Conservation (phyloP, 2,113 vertebrate genomes). For the Trichechus manatus region DNA sequence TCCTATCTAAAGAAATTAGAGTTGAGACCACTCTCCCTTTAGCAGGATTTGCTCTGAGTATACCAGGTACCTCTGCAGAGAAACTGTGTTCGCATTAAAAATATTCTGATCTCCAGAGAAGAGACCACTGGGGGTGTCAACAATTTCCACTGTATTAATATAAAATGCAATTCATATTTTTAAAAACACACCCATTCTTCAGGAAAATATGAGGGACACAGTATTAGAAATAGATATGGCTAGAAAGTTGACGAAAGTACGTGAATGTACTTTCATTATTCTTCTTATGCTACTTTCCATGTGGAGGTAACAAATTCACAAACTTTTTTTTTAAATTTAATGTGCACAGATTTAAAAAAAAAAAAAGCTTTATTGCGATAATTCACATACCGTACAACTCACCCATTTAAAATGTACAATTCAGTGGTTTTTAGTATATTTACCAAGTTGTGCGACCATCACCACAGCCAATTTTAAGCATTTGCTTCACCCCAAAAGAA, state of each 20-base stretch:
- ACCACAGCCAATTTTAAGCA: too few relatives aligned
- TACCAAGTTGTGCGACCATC: too few relatives aligned
- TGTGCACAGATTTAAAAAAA: neutral
- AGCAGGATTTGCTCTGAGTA: neutral
- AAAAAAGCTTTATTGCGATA: neutral
- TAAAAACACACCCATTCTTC: neutral
- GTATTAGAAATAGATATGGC: neutral
- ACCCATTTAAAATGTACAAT: too few relatives aligned
- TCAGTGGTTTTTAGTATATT: too few relatives aligned
- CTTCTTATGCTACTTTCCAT: neutral
- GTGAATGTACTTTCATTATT: neutral
- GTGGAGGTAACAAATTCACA: neutral
- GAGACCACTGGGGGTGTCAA: neutral
- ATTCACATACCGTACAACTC: too few relatives aligned
- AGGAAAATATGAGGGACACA: conserved; percentile 5
- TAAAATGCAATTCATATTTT: neutral
- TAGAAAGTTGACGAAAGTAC: neutral
- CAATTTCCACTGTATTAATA: neutral
- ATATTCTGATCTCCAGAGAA: neutral
- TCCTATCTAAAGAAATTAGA: neutral
- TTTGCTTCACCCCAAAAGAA: too few relatives aligned
- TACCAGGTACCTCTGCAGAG: neutral
- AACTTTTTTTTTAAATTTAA: neutral
- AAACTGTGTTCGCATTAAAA: conserved; percentile 13
- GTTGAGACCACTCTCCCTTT: neutral